Base-by-base conservation (phyloP, 2,113 vertebrate species). In the Corythaixoides concolor region DNA sequence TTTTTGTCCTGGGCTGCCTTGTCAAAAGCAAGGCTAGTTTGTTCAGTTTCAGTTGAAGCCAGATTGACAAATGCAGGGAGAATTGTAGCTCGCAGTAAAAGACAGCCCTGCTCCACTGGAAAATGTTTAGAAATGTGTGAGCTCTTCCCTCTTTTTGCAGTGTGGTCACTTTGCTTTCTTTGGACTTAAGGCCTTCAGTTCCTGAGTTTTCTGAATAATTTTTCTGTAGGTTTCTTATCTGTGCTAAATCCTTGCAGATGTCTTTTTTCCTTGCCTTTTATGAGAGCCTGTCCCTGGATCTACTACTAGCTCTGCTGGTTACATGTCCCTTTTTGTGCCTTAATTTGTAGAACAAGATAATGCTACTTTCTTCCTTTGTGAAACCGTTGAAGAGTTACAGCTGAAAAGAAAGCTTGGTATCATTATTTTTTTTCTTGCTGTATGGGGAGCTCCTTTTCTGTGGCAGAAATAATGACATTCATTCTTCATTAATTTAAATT, bases 401-500 rank as follows among this genome's bases (percentile, higher is more conserved):
- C 58, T 79, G 62, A 76, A 85, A 60, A 88, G 41, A 4, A 11
- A 76, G 53, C 58, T 76, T 0, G 2, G 12, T 27, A 27, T 82
- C 66, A 30, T 94, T 86, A 47, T 86, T 73, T 92, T 39, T 39
- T 89, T 74, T 22, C 45, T 88, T 59, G 63, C 63, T 84, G 58
- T 49, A 37, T 64, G 33, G 35, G 50, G 63, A 95, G 58, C 60
- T 86, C 33, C 37, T 89, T 93, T 93, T 77, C 89, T 55, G 68
- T 78, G 82, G 28, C 85, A 88, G 85, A 88, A 88, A 45, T 69
- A 91, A 50, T 16, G 85, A 45, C 30, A 21, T 33, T 79, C 1
- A 2, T 53, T 91, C 91, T 84, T 93, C 62, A 60, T 95, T 95
- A 89, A 93, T 93, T 94, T 93, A 83, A 93, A 94, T 96, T 90